A percentile compares a stretch with the other conserved stretches of the same genome.
phyloP scores from a whole-genome alignment of 1,140 invertebrate species.

The Pararge aegeria region DNA sequence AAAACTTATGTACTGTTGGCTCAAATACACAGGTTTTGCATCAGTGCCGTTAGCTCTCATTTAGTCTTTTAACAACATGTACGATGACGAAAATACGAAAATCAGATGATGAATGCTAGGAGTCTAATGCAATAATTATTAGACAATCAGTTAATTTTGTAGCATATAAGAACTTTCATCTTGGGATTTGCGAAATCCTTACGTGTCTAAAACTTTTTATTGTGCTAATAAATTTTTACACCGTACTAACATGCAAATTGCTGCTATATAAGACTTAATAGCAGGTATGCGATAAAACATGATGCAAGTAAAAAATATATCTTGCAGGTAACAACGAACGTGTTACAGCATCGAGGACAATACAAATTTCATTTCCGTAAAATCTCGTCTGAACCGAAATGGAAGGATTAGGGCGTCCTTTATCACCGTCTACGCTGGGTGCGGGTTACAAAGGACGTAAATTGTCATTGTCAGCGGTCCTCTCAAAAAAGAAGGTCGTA shows the following conservation, averaged over 20 bases:
- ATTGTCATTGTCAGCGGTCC: conserved; percentile 40
- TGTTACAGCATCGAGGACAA: not conserved
- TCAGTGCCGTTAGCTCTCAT: no score
- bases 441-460: conserved; percentile 45
- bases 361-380: conserved; percentile 8
- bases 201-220: not conserved
- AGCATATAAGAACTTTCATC: not conserved
- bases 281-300: not conserved
- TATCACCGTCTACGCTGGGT: conserved; percentile 44
- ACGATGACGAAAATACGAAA: no score
- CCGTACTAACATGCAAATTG: not conserved
- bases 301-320: not conserved
- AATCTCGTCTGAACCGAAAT: conserved; percentile 13
- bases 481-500: conserved; percentile 21
- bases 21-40: no score
- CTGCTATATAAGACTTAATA: not conserved
- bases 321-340: not conserved
- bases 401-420: conserved; percentile 57
- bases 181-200: not conserved
- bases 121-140: no score
- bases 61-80: no score
- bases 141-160: not conserved
- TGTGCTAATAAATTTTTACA: not conserved
- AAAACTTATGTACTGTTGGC: no score
- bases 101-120: no score